phyloP scores from a whole-genome alignment of 2,113 vertebrate genomes.

The Vicugna pacos region DNA sequence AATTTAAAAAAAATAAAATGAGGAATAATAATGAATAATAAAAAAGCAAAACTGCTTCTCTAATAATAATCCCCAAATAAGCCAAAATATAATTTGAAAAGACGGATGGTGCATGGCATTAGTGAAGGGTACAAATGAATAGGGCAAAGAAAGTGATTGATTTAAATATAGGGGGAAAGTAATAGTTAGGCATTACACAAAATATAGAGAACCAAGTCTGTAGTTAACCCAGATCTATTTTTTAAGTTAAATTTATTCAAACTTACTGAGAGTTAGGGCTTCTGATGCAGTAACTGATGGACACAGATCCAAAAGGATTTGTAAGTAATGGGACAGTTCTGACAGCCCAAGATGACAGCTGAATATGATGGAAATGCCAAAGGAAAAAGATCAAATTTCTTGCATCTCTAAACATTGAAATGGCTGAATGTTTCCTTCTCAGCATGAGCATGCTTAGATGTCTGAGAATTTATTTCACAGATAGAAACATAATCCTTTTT shows the following conservation, averaged over 20 bases:
- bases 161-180: not conserved
- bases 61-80: not conserved
- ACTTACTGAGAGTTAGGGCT: not conserved
- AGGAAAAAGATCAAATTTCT: not conserved
- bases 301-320: conserved; percentile 19
- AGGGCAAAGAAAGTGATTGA: not conserved
- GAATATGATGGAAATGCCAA: conserved; percentile 9
- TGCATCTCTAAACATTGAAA: conserved; percentile 28
- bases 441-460: not conserved
- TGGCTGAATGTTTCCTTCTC: conserved; percentile 15
- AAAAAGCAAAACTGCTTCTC: not conserved
- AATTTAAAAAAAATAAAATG: not conserved
- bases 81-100: conserved; percentile 14
- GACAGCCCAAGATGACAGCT: not conserved
- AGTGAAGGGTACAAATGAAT: not conserved
- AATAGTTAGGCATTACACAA: not conserved
- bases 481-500: not conserved
- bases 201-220: not conserved
- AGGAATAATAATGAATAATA: not conserved
- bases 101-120: not conserved
- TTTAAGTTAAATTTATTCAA: conserved; percentile 26
- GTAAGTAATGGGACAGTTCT: not conserved
- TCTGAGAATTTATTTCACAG: conserved; percentile 32
- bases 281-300: conserved; percentile 9
- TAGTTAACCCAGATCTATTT: not conserved